These are phyloP conservation scores for Dascyllus trimaculatus DNA, from an alignment of 2,113 vertebrate species.

Conservation along the genomic window DNA sequence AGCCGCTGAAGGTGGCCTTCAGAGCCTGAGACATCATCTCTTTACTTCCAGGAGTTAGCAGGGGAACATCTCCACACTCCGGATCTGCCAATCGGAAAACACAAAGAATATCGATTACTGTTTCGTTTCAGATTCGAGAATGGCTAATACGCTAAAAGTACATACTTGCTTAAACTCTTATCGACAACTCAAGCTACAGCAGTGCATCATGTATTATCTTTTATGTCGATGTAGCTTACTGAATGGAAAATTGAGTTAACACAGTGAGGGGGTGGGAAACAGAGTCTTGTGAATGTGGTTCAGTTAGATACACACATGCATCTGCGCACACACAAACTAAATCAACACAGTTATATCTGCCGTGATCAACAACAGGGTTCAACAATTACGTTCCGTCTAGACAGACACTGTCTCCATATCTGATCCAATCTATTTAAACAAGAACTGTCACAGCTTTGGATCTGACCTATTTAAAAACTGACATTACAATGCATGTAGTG, in stretches of 20 bases:
- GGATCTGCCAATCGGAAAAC: slow-evolving; percentile 87
- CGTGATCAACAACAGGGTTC: slow-evolving; percentile 56
- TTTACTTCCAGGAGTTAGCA: slow-evolving; percentile 98
- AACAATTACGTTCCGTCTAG: slow-evolving; percentile 65
- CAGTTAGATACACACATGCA: slow-evolving; percentile 2
- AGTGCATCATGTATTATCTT: slow-evolving; percentile 21
- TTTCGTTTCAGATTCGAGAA: slow-evolving; percentile 1
- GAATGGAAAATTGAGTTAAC: slow-evolving; percentile 27
- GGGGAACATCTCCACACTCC: slow-evolving; percentile 96
- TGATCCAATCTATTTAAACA: slow-evolving; percentile 42
- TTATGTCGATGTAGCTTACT: slow-evolving; percentile 15
- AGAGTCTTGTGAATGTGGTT: slow-evolving; percentile 21
- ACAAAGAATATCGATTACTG: slow-evolving; percentile 6
- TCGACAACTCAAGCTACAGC: slow-evolving; percentile 5
- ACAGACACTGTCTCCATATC: slow-evolving; percentile 52
- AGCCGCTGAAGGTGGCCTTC: slow-evolving; percentile 97
- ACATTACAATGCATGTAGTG: not conserved
- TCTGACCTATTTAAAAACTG: slow-evolving; percentile 7
- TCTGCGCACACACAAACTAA: slow-evolving; percentile 19
- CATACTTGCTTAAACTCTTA: not conserved
- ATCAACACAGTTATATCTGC: slow-evolving; percentile 40
- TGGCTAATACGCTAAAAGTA: not conserved
- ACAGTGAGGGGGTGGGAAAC: slow-evolving; percentile 11
- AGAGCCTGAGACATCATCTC: slow-evolving; percentile 99
- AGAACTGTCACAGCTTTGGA: slow-evolving; percentile 21